Evolutionary conservation across 2,888 invertebrate genomes (phyloP).

Genomic region (Anodontia alba): DNA sequence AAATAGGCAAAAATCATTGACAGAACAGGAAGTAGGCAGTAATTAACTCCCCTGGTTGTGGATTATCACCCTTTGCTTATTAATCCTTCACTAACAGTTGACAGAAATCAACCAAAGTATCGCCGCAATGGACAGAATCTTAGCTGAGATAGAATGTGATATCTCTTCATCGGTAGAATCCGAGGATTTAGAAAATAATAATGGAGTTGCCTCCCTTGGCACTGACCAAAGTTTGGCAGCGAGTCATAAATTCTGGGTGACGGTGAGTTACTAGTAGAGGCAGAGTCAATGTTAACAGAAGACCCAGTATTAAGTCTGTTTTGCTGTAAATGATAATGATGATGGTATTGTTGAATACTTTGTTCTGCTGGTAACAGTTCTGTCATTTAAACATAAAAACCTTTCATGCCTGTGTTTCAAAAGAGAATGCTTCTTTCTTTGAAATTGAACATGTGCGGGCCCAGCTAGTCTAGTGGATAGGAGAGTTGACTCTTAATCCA

Average conservation of each 20-base stretch:
- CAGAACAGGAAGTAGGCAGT: not conserved
- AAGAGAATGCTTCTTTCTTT: too few relatives aligned
- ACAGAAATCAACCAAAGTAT: constrained; percentile 73
- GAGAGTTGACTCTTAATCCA: too few relatives aligned
- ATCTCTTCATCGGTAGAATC: constrained; percentile 51
- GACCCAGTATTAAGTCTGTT: not conserved
- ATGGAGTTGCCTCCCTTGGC: constrained; percentile 41
- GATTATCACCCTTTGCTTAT: not conserved
- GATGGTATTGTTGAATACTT: too few relatives aligned
- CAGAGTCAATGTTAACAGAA: too few relatives aligned
- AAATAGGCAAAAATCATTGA: too few relatives aligned
- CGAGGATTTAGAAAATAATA: constrained; percentile 53
- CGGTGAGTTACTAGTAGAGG: constrained; percentile 65
- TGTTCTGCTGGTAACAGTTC: too few relatives aligned
- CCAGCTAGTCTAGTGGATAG: too few relatives aligned
- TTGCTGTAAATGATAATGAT: too few relatives aligned
- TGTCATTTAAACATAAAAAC: too few relatives aligned
- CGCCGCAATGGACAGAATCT: constrained; percentile 77
- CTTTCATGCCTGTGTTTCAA: too few relatives aligned
- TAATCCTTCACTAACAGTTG: constrained; percentile 61
- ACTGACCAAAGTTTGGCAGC: not conserved
- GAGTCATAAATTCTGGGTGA: constrained; percentile 54
- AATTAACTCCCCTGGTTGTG: constrained; percentile 9
- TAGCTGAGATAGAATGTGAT: constrained; percentile 73
- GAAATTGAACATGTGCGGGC: too few relatives aligned